phyloP scores from a whole-genome alignment of 2,113 vertebrate species.

The Muscicapa adusta region DNA sequence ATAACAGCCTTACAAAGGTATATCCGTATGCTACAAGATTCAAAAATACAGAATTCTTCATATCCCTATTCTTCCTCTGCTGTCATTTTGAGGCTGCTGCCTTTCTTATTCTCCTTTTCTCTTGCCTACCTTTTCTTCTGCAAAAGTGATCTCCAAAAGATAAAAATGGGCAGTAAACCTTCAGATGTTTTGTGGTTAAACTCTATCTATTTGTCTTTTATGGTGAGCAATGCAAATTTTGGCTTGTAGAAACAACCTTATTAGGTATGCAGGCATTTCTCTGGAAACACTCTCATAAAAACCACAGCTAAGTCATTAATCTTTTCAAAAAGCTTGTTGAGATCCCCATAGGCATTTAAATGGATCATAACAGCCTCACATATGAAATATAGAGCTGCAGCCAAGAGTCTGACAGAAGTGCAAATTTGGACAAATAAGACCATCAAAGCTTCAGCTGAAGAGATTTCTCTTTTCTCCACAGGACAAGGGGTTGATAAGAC shows the following conservation, averaged over 20 bases:
- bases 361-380: conserved; percentile 61
- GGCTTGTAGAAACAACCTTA: conserved; percentile 55
- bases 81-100: background rate
- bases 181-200: conserved; percentile 12
- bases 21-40: background rate
- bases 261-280: conserved; percentile 61
- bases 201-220: conserved; percentile 22
- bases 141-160: background rate
- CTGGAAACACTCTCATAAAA: conserved; percentile 62
- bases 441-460: conserved; percentile 43
- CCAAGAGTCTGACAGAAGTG: conserved; percentile 51
- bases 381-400: conserved; percentile 24
- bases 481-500: conserved; percentile 10
- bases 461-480: conserved; percentile 38
- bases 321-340: conserved; percentile 66
- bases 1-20: background rate
- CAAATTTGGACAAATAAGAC: conserved; percentile 64
- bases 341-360: conserved; percentile 65
- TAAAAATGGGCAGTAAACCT: background rate
- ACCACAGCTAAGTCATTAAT: conserved; percentile 68
- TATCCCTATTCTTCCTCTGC: background rate
- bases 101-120: background rate
- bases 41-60: background rate
- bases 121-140: background rate
- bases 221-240: conserved; percentile 37